A percentile compares a stretch with the other conserved stretches of the same genome.
phyloP scores from a whole-genome alignment of 2,888 invertebrate species.

The Apoda limacodes region DNA sequence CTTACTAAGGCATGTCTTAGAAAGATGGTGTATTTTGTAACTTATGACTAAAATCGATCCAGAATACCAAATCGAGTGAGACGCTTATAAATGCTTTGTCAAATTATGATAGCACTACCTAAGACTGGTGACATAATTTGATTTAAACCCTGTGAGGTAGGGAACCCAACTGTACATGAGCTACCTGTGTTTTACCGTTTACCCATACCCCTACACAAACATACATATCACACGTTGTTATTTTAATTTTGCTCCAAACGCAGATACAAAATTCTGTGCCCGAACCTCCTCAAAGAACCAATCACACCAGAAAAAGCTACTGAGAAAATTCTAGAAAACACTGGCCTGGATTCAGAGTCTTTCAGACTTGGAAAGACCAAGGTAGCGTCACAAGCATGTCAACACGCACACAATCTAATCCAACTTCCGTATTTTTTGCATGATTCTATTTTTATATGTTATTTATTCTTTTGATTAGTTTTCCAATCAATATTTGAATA shows the following conservation, averaged over 20 bases:
- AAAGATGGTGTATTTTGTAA: too few species aligned
- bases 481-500: too few species aligned
- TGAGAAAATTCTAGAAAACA: constrained; percentile 82
- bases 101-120: constrained; percentile 38
- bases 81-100: constrained; percentile 38
- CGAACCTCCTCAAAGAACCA: constrained; percentile 83
- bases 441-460: background rate
- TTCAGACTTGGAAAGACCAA: constrained; percentile 96
- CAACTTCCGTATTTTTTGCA: constrained; percentile 2
- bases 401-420: too few species aligned
- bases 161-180: constrained; percentile 42
- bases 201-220: constrained; percentile 30
- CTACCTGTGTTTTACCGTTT: constrained; percentile 48
- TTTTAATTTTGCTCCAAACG: constrained; percentile 63
- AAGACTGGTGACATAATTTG: constrained; percentile 46
- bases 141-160: constrained; percentile 27
- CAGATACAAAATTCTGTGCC: constrained; percentile 99
- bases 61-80: constrained; percentile 32
- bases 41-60: constrained; percentile 37
- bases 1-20: constrained; percentile 99
- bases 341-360: constrained; percentile 91
- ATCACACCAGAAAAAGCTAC: constrained; percentile 83
- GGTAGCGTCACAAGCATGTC: constrained; percentile 72
- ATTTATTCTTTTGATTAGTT: too few species aligned
- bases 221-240: constrained; percentile 35